Percentiles rank a stretch among this genome's conserved stretches.
Evolutionary conservation across 2,797 vertebrate genomes (phyloP).

Genomic region (Thaleichthys pacificus): DNA sequence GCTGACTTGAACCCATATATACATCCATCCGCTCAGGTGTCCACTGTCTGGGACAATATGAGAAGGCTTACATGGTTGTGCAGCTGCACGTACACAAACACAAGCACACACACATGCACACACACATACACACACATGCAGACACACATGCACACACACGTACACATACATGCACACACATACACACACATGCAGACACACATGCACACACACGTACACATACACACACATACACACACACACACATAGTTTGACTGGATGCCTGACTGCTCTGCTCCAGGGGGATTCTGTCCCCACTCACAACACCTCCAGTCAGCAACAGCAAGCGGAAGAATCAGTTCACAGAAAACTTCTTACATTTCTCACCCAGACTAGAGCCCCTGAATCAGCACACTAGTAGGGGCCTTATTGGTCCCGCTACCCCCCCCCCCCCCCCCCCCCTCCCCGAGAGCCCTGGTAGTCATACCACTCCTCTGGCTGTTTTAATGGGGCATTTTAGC

Average conservation of each 20-base stretch:
- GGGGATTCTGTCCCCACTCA: conserved; percentile 34
- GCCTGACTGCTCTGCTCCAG: conserved; percentile 24
- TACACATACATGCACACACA: conserved; percentile 25
- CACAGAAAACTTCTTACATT: conserved; percentile 27
- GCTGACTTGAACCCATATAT: no score
- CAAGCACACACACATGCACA: conserved; percentile 23
- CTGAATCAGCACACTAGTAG: conserved; percentile 35
- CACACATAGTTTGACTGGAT: conserved; percentile 23
- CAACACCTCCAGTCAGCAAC: conserved; percentile 10
- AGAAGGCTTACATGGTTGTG: background rate
- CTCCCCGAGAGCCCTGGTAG: conserved; percentile 20
- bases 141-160: conserved; percentile 21
- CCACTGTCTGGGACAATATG: background rate
- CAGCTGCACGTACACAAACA: conserved; percentile 10
- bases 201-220: background rate
- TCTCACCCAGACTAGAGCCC: conserved; percentile 35
- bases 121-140: conserved; percentile 7
- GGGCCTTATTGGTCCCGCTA: background rate
- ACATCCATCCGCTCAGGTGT: background rate
- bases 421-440: background rate
- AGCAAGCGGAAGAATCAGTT: conserved; percentile 3
- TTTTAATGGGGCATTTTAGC: conserved; percentile 44
- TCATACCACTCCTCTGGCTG: conserved; percentile 18
- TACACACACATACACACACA: conserved; percentile 15
- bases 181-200: background rate